Conservation (phyloP, 2,888 invertebrate genomes). For the Artemia sp. region DNA sequence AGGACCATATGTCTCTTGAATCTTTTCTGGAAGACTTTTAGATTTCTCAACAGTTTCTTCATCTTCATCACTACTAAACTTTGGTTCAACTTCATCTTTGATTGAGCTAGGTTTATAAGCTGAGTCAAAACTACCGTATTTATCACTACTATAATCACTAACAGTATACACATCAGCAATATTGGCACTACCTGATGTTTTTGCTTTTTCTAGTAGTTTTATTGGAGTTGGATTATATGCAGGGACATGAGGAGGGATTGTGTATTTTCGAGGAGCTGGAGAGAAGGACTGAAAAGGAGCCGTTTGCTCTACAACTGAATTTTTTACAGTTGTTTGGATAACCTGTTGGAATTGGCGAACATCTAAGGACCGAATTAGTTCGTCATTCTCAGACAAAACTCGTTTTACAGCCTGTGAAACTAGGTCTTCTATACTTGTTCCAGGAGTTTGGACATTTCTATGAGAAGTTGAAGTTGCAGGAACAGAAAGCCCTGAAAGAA, state of each 20-base stretch:
- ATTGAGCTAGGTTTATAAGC: background rate
- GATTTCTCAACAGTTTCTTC: background rate
- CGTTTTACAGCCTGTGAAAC: conserved; percentile 45
- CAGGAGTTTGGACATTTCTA: conserved; percentile 31
- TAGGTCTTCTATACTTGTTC: conserved; percentile 40
- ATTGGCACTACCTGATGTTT: conserved; percentile 25
- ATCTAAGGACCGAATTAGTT: conserved; percentile 28
- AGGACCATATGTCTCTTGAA: no score
- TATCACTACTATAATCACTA: background rate
- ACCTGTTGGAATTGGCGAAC: conserved; percentile 20
- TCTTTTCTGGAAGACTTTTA: no score
- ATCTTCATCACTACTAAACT: conserved; percentile 13
- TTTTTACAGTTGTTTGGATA: conserved; percentile 28
- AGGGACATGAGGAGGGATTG: conserved; percentile 27
- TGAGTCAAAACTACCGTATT: background rate
- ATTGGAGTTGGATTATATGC: conserved; percentile 50
- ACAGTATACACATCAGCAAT: background rate
- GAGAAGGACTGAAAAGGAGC: conserved; percentile 34
- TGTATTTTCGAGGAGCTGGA: conserved; percentile 17
- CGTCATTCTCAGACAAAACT: conserved; percentile 34
- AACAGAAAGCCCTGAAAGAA: background rate
- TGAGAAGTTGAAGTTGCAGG: background rate
- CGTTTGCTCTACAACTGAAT: conserved; percentile 39
- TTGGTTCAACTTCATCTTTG: background rate
- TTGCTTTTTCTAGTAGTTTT: conserved; percentile 38